Base-by-base conservation (phyloP, 2,888 invertebrate species). In the Itoplectis maculator region DNA sequence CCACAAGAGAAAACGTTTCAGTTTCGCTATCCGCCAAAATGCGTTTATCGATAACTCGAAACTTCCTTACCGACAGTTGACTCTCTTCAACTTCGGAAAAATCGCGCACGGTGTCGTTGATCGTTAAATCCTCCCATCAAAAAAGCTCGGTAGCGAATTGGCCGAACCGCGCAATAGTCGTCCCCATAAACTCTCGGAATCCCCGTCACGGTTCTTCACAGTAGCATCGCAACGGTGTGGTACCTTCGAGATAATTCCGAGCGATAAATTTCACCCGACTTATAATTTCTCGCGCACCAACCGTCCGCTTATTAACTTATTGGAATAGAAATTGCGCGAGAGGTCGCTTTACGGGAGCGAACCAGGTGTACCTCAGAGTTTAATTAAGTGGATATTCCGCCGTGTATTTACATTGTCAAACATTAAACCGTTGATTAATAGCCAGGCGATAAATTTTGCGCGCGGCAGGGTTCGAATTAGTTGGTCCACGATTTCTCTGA, bases 361-460 rank as follows among this genome's bases (percentile, higher is more conserved):
- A 56, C 69, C 84, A 81, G 76, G 74, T 81, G 81, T 76, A 79
- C 59, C 63, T 56, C 1, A n/a, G 54, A 76, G 81, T 86, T 79
- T 83, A 86, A 88, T 87, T 85, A 84, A 84, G 80, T 77, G 74
- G 72, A 37, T 49, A 49, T 40, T 23, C 47, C 49, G 70, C 45
- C 73, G 78, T 85, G 74, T 86, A 86, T 85, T 83, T 83, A 84
- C 84, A 83, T 85, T 84, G 86, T 87, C 86, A 84, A 84, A 86
- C 82, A 83, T 85, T 85, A 86, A 78, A 81, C 77, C 83, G 69
- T 75, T 85, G 85, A 85, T 86, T 87, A 84, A 86, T 76, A 82
- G 81, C 51, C 29, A 51, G 42, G 79, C 72, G 23, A 84, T 88
- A 84, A 86, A 87, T 87, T 84, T 66, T 40, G 51, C 20, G 15